Base-by-base conservation (phyloP, 1,140 invertebrate species). In the Telenomus remus region DNA sequence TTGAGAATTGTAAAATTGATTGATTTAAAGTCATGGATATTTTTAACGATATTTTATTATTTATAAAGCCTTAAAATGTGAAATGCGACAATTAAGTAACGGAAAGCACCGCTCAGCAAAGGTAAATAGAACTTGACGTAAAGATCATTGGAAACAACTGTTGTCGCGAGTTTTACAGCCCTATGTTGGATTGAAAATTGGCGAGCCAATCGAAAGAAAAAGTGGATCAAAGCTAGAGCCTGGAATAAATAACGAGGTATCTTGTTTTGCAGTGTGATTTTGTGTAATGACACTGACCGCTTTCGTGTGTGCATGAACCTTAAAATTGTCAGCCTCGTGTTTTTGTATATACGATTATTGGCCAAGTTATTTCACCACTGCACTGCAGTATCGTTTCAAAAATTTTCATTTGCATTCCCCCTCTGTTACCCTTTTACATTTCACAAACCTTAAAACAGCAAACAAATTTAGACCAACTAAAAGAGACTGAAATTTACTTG, bases 211-310 rank as follows among this genome's bases (percentile, higher is more conserved):
- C 19, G 37, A 39, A 9, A 34, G 14, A 13, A 50, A 51, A 74
- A 74, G 50, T 74, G 46, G 63, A 68, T 49, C 63, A 74, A 63
- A 51, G 64, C 12, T 63, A 19, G 37, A 74, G 37, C 71, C 71
- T 47, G 50, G 71, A 74, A 66, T 74, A 66, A 66, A 16, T 60
- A 74, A 66, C 49, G 48, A 57, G 19, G 34, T 12, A 44, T 63
- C 13, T 35, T 44, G 19, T 27, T 27, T 27, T 27, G 19, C 19
- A 27, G 19, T 27, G 19, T 27, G 19, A 27, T 27, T 27, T 64
- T 50, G 50, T 74, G 51, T 33, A 51, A 63, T 56, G 53, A 63
- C 50, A 63, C 59, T 63, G 63, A 63, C 49, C 59, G 57, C 49
- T 48, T 66, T 66, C 54, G 46, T 46, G 55, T 46, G n/a, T 27